These are phyloP conservation scores for Prunella fulvescens DNA, from an alignment of 2,113 vertebrate species.

Conservation along the genomic window DNA sequence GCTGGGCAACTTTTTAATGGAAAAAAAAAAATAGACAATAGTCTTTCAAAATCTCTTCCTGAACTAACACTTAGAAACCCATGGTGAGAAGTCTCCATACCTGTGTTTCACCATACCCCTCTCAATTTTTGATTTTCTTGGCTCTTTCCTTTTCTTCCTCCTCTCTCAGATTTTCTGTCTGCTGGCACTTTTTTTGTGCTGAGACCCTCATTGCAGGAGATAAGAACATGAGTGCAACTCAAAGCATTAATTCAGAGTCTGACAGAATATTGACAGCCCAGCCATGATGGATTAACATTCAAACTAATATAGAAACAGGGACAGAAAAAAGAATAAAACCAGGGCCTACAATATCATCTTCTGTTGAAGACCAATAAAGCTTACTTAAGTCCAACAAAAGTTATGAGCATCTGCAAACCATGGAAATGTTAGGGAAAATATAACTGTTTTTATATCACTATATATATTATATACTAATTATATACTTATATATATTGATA, in stretches of 20 bases:
- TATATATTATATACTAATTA: background rate
- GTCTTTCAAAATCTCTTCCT: background rate
- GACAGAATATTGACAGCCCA: background rate
- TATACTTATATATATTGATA: background rate
- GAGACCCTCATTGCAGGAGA: background rate
- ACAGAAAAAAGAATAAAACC: background rate
- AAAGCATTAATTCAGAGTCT: background rate
- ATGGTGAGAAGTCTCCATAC: background rate
- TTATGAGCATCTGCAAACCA: background rate
- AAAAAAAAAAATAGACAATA: background rate
- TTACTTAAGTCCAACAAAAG: background rate
- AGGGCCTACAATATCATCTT: background rate
- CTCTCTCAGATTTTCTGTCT: background rate
- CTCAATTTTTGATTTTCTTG: background rate
- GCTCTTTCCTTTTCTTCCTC: background rate
- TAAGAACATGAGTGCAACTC: background rate
- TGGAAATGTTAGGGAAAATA: background rate
- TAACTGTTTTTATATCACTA: background rate
- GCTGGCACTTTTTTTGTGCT: background rate
- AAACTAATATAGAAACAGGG: background rate
- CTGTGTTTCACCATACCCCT: background rate
- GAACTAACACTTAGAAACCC: background rate
- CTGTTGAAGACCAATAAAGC: background rate
- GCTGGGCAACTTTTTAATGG: background rate
- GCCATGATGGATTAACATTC: background rate